Evolutionary conservation across 2,888 invertebrate species (phyloP).

Genomic region (Neuroscelio doddi): DNA sequence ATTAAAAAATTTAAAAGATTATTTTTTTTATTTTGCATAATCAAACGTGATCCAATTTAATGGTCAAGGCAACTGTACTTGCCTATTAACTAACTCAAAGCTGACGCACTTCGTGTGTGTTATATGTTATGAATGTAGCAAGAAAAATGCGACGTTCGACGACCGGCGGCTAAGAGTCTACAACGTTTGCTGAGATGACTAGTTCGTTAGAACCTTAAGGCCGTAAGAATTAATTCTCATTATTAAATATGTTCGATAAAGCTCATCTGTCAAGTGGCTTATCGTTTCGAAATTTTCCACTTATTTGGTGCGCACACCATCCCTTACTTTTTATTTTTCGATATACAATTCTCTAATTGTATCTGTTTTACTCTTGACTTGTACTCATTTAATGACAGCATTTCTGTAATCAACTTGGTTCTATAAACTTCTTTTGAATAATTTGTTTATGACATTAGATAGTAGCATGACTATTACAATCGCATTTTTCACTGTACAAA

Average conservation of each 20-base stretch:
- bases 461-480: too few species aligned
- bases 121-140: conserved; percentile 11
- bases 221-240: conserved; percentile 5
- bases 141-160: conserved; percentile 18
- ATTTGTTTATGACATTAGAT: too few species aligned
- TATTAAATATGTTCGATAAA: conserved; percentile 23
- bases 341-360: too few species aligned
- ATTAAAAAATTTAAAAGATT: too few species aligned
- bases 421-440: too few species aligned
- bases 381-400: not conserved
- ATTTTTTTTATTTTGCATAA: too few species aligned
- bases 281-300: conserved; percentile 34
- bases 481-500: too few species aligned
- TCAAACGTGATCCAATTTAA: conserved; percentile 3
- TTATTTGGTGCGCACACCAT: conserved; percentile 18
- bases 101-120: not conserved
- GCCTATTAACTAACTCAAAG: conserved; percentile 4
- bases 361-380: not conserved
- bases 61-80: conserved; percentile 23
- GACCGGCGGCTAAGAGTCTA: conserved; percentile 34
- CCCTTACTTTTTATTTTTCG: not conserved
- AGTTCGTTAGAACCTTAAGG: conserved; percentile 21
- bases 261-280: conserved; percentile 9
- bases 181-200: conserved; percentile 17
- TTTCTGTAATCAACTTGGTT: too few species aligned